Conservation (phyloP, 2,797 vertebrate genomes). For the Pteronotus mesoamericanus region DNA sequence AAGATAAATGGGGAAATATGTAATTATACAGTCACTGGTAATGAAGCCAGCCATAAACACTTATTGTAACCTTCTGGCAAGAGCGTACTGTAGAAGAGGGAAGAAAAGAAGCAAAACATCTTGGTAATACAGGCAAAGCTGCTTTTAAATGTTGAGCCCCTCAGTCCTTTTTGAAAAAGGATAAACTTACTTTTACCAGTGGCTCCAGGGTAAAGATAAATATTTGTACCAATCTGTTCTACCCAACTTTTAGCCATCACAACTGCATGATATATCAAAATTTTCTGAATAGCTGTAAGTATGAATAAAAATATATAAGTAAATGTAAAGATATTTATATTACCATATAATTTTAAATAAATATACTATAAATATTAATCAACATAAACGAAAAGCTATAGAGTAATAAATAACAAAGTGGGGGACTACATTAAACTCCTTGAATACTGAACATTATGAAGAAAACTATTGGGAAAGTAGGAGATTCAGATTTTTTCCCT, state of each 20-base stretch:
- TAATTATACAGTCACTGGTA: conserved; percentile 53
- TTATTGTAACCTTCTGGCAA: conserved; percentile 72
- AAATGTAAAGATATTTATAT: not conserved
- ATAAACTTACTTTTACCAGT: conserved; percentile 10
- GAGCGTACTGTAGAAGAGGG: not conserved
- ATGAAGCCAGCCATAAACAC: conserved; percentile 65
- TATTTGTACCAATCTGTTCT: not conserved
- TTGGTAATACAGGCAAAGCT: not conserved
- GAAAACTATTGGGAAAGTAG: not conserved
- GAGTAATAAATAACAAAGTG: not conserved
- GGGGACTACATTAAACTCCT: not conserved
- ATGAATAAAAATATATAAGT: not conserved
- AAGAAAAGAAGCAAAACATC: conserved; percentile 4
- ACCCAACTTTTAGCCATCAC: not conserved
- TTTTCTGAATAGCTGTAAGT: not conserved
- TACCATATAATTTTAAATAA: not conserved
- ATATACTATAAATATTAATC: not conserved
- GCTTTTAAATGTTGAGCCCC: conserved; percentile 23
- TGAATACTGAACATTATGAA: not conserved
- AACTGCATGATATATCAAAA: not conserved
- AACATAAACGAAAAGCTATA: not conserved
- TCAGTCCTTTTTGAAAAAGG: conserved; percentile 61
- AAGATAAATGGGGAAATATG: conserved; percentile 44
- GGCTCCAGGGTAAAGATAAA: not conserved
- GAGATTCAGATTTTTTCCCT: not conserved